Conservation (phyloP, 2,113 vertebrate genomes). For the Sceloporus tristichus region DNA sequence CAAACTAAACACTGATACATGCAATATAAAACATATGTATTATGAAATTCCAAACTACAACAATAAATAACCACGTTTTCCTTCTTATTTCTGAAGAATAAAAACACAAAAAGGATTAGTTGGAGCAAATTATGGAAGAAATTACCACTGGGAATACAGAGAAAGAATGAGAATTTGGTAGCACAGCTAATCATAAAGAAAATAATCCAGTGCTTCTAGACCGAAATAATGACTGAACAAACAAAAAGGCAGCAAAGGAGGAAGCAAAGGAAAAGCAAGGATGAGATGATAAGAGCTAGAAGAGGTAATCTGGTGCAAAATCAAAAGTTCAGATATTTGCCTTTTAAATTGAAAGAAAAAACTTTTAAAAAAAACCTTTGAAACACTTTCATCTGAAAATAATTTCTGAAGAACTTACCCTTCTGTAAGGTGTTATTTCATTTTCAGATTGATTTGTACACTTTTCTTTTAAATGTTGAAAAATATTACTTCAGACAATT, state of each 20-base stretch:
- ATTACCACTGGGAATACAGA: slow-evolving; percentile 27
- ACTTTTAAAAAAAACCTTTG: slow-evolving; percentile 31
- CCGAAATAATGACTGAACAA: slow-evolving; percentile 16
- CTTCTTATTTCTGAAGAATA: slow-evolving; percentile 59
- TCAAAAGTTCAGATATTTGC: slow-evolving; percentile 46
- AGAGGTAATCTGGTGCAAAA: slow-evolving; percentile 55
- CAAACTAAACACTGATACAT: slow-evolving; percentile 15
- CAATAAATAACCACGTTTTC: slow-evolving; percentile 50
- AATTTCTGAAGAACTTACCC: slow-evolving; percentile 26
- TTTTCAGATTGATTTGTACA: not conserved
- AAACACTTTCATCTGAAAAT: slow-evolving; percentile 36
- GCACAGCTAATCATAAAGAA: slow-evolving; percentile 29
- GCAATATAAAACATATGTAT: slow-evolving; percentile 26
- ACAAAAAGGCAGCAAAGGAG: slow-evolving; percentile 49
- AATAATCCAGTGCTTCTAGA: slow-evolving; percentile 39
- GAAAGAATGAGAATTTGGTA: slow-evolving; percentile 55
- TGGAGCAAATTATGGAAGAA: slow-evolving; percentile 39
- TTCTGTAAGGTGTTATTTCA: not conserved
- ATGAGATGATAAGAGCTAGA: slow-evolving; percentile 20
- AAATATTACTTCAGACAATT: not conserved
- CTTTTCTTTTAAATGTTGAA: slow-evolving; percentile 27
- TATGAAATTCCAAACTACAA: slow-evolving; percentile 41
- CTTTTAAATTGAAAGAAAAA: slow-evolving; percentile 30
- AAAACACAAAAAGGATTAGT: slow-evolving; percentile 57
- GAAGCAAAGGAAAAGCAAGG: slow-evolving; percentile 48